Percentiles rank a stretch among this genome's conserved stretches.
Evolutionary conservation across 2,888 invertebrate species (phyloP).

Genomic region (Congeria kusceri): DNA sequence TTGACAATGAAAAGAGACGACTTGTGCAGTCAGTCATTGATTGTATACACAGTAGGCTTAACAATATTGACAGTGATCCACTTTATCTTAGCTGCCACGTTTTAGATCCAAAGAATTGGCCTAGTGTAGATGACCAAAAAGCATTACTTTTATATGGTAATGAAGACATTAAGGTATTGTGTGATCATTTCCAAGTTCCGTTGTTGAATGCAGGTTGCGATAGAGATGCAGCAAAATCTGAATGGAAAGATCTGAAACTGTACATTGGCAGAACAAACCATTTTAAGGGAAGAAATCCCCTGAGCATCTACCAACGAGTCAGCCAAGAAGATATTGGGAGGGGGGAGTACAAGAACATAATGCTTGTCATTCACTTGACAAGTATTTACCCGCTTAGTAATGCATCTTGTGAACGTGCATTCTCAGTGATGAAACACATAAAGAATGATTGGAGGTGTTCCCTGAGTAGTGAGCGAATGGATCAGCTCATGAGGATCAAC

Average conservation of each 20-base stretch:
- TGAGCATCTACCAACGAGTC: neutral
- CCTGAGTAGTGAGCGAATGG: neutral
- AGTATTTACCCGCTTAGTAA: neutral
- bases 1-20: neutral
- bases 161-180: neutral
- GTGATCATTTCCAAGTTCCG: neutral
- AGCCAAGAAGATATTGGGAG: neutral
- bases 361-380: neutral
- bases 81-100: conserved; percentile 12
- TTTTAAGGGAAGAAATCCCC: neutral
- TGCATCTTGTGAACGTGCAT: too few species aligned
- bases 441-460: conserved; percentile 3
- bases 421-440: neutral
- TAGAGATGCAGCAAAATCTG: neutral
- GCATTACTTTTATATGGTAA: neutral
- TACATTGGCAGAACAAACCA: neutral
- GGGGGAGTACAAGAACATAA: neutral
- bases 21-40: conserved; percentile 24
- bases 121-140: neutral
- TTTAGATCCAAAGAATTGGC: conserved; percentile 47
- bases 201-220: neutral
- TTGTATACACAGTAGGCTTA: conserved; percentile 17
- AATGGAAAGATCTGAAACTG: conserved; percentile 2
- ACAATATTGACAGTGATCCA: conserved; percentile 5
- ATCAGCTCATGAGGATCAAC: neutral